A percentile compares a stretch with the other conserved stretches of the same genome.
Evolutionary conservation across 1,140 invertebrate species (phyloP).

Genomic region (Phenacoccus solenopsis): DNA sequence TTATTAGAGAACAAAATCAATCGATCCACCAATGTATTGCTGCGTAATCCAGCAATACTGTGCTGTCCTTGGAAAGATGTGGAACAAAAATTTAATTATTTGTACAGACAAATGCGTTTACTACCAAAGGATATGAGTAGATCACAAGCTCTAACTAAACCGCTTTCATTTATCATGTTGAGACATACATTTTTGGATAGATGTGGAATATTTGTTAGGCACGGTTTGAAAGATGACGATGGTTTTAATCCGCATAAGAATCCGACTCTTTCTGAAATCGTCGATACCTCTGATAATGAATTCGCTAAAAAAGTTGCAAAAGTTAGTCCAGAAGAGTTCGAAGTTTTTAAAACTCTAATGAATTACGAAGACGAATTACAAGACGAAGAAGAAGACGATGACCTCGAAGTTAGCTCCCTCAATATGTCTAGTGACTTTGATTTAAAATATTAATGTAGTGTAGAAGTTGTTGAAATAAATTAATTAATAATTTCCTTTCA

Average conservation of each 20-base stretch:
- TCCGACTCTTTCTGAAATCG: background rate
- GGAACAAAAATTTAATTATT: background rate
- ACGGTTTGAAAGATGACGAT: background rate
- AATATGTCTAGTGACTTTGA: background rate
- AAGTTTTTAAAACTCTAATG: background rate
- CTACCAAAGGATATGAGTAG: background rate
- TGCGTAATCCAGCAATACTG: background rate
- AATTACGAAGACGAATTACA: slow-evolving; percentile 6
- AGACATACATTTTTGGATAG: background rate
- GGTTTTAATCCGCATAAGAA: background rate
- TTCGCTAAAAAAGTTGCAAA: background rate
- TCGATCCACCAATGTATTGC: background rate
- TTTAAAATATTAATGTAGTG: background rate
- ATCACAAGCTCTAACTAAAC: background rate
- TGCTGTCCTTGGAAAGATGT: background rate
- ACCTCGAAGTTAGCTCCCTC: too few species aligned
- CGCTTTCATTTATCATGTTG: background rate
- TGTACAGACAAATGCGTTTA: background rate
- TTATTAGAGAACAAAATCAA: background rate
- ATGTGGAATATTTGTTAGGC: background rate
- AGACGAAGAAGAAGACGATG: background rate
- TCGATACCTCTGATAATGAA: background rate
- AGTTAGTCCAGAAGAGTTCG: background rate
- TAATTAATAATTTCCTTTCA: too few species aligned
- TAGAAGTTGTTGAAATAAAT: too few species aligned